These are phyloP conservation scores for Archocentrus centrarchus DNA, from an alignment of 2,113 vertebrate genomes.

Conservation along the genomic window DNA sequence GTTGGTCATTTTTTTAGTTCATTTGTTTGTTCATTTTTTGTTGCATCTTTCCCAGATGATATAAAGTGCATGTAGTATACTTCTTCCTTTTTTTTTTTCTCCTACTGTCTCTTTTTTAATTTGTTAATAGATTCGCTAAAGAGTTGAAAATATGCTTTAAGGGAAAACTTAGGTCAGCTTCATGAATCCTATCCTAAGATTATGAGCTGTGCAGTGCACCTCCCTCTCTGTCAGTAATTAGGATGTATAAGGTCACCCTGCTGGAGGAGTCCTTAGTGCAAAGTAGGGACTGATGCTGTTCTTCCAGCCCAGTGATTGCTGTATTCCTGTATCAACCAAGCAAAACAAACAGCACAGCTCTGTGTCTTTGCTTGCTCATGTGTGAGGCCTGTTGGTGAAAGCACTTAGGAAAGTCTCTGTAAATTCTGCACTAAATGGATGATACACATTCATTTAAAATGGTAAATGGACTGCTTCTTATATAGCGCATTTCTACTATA, in stretches of 20 bases:
- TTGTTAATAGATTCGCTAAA: too few relatives aligned
- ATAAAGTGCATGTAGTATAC: too few relatives aligned
- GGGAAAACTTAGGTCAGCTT: background rate
- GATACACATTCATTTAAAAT: background rate
- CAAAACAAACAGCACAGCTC: conserved; percentile 23
- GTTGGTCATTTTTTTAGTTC: too few relatives aligned
- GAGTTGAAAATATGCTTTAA: background rate
- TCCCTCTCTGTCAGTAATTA: conserved; percentile 49
- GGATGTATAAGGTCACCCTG: conserved; percentile 28
- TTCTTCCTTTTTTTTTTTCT: too few relatives aligned
- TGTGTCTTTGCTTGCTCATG: background rate
- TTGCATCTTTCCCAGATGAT: too few relatives aligned
- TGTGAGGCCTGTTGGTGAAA: background rate
- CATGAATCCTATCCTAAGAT: background rate
- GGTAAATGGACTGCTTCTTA: too few relatives aligned
- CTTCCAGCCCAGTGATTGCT: conserved; percentile 12
- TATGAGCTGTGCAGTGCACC: background rate
- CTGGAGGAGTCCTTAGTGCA: conserved; percentile 42
- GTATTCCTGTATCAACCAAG: conserved; percentile 13
- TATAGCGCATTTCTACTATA: too few relatives aligned
- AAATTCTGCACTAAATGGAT: conserved; percentile 7
- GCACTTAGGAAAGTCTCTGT: background rate
- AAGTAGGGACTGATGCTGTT: conserved; percentile 17
- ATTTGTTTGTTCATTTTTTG: too few relatives aligned
- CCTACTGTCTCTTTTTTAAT: too few relatives aligned